These are phyloP conservation scores for Platycheirus albimanus DNA, from an alignment of 2,888 invertebrate genomes.

Conservation along the genomic window DNA sequence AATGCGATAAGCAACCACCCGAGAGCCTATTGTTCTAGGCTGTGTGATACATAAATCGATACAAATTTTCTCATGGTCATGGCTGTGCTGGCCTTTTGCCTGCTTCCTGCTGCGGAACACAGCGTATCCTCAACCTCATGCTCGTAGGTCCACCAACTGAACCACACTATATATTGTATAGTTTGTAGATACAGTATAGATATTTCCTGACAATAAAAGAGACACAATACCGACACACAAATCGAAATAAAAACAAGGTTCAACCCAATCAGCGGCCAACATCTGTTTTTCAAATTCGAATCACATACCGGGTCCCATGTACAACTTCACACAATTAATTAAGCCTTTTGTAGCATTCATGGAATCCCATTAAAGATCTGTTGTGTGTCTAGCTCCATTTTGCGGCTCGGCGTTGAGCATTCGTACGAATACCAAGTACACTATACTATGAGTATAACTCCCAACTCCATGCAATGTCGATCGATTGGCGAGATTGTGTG, in stretches of 20 bases:
- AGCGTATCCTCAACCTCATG: background rate
- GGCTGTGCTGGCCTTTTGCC: constrained; percentile 41
- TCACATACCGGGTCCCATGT: constrained; percentile 75
- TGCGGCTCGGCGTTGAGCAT: constrained; percentile 17
- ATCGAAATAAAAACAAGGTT: constrained; percentile 49
- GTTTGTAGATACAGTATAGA: background rate
- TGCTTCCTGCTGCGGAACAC: too few relatives aligned
- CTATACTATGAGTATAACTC: too few relatives aligned
- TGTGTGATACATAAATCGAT: constrained; percentile 60
- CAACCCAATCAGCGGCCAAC: constrained; percentile 75
- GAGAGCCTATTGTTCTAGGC: constrained; percentile 65
- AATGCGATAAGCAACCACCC: constrained; percentile 49
- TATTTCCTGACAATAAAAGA: constrained; percentile 23
- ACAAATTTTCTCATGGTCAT: constrained; percentile 67
- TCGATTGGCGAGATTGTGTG: constrained; percentile 64
- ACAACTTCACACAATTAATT: constrained; percentile 77
- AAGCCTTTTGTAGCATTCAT: constrained; percentile 76
- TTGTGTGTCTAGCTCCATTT: constrained; percentile 29
- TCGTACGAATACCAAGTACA: too few relatives aligned
- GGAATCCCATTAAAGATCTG: constrained; percentile 66
- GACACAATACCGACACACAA: constrained; percentile 5
- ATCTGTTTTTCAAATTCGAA: constrained; percentile 76
- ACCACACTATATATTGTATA: too few relatives aligned
- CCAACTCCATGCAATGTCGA: constrained; percentile 55
- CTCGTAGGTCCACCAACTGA: constrained; percentile 15